A percentile compares a stretch with the other conserved stretches of the same genome.
These are phyloP conservation scores for Nomada hirtipes DNA, from an alignment of 2,888 invertebrate genomes.

Conservation along the genomic window DNA sequence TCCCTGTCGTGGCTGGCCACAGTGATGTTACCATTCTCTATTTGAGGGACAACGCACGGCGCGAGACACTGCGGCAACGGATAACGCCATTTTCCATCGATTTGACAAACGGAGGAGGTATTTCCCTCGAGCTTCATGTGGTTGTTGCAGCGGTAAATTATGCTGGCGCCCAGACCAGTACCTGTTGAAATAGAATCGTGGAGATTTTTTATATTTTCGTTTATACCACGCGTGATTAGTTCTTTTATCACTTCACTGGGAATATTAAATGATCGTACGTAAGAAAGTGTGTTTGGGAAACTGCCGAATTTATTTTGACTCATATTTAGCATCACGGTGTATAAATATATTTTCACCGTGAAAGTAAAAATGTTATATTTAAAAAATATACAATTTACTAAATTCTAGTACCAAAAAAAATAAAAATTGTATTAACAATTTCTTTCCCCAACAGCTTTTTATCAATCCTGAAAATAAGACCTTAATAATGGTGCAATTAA, in stretches of 20 bases:
- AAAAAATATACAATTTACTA: no score
- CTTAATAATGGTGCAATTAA: no score
- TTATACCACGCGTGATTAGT: neutral
- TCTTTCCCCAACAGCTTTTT: no score
- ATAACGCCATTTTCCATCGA: conserved; percentile 97
- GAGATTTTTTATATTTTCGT: neutral
- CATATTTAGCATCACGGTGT: no score
- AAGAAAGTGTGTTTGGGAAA: no score
- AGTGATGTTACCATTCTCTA: conserved; percentile 91
- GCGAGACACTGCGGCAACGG: conserved; percentile 96
- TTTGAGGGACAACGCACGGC: conserved; percentile 96
- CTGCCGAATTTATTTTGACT: no score
- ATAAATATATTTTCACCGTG: no score
- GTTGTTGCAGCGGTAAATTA: conserved; percentile 96
- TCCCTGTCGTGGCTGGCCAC: conserved; percentile 85
- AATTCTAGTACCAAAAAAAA: no score
- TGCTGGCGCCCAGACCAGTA: conserved; percentile 95
- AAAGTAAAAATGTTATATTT: no score
- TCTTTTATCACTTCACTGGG: neutral
- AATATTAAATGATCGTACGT: neutral
- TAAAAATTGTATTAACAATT: no score
- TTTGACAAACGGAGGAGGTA: conserved; percentile 95
- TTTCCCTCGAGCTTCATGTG: conserved; percentile 96
- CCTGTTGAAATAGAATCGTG: conserved; percentile 84
- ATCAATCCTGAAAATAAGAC: no score